A percentile compares a stretch with the other conserved stretches of the same genome.
These are phyloP conservation scores for Gryon sp. DNA, from an alignment of 1,140 invertebrate genomes.

Conservation along the genomic window DNA sequence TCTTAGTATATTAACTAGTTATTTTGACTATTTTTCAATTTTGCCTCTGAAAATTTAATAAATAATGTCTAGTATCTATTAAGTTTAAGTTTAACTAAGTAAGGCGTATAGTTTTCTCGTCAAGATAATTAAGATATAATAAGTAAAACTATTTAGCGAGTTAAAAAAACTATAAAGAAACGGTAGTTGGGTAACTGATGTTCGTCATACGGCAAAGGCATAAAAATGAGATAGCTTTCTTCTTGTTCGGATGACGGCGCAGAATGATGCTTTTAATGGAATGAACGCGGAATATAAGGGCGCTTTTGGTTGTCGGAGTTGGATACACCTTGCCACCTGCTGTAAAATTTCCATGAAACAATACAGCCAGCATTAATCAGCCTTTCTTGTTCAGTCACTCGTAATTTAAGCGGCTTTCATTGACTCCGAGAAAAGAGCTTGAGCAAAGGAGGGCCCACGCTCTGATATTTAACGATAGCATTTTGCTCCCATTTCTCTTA, in stretches of 20 bases:
- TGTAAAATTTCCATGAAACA: conserved; percentile 71
- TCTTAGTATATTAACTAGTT: no score
- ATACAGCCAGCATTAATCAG: conserved; percentile 73
- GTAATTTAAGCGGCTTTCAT: conserved; percentile 65
- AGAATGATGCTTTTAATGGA: conserved; percentile 54
- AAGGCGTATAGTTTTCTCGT: no score
- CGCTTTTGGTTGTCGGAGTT: conserved; percentile 64
- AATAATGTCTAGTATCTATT: no score
- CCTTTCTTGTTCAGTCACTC: conserved; percentile 66
- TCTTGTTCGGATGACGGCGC: conserved; percentile 67
- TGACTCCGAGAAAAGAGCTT: conserved; percentile 45
- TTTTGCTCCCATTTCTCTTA: conserved; percentile 34
- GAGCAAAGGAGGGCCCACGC: conserved; percentile 26
- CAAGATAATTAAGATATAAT: no score
- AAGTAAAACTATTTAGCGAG: no score
- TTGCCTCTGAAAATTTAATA: no score
- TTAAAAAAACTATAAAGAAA: no score
- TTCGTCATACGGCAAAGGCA: conserved; percentile 13
- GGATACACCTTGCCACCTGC: conserved; percentile 49
- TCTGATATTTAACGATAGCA: conserved; percentile 43
- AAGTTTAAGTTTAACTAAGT: no score
- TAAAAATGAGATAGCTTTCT: conserved; percentile 65
- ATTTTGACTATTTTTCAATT: no score
- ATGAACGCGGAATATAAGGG: conserved; percentile 40
- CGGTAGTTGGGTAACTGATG: conserved; percentile 43